Base-by-base conservation (phyloP, 2,113 vertebrate genomes). In the Cephalopholis sonnerati region DNA sequence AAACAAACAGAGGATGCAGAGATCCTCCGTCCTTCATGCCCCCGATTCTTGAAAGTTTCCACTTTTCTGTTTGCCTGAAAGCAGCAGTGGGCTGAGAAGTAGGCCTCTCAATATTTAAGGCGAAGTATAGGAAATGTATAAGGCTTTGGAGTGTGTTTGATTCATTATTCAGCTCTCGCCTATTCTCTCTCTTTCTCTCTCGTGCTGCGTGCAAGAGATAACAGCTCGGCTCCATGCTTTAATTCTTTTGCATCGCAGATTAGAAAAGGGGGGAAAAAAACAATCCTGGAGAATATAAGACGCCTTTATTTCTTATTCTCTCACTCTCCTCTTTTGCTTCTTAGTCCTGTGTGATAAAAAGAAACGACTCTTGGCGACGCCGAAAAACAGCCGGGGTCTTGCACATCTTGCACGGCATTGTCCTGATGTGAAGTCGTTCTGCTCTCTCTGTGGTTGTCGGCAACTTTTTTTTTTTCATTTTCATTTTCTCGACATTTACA, bases 181-280 rank as follows among this genome's bases (percentile, higher is more conserved):
- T 87, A 69, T 90, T 88, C 81, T 86, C 80, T 81, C 63, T 50
- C 65, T 79, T 79, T 72, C 83, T 58, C 66, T 78, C 70, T 77
- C 50, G 44, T 80, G 87, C 92, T 92, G 90, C 55, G 77, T 89
- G 82, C 59, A 6, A 44, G 77, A 91, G 91, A 93, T 93, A 94
- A 93, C 82, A 79, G 79, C 85, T 73, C 79, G 41, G 87, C 92
- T 91, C 64, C 75, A 84, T 83, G 90, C 91, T 91, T 91, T 92
- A 92, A 93, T 94, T 93, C 90, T 89, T 89, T 89, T 84, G 92
- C 93, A 89, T 91, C 76, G 77, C 89, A 94, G 92, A 94, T 94
- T 92, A 89, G 88, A 87, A 93, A 65, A 79, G 25, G 29, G 18
- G 74, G 69, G 59, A 66, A 64, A 87, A 73, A 83, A 78, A 89